A percentile compares a stretch with the other conserved stretches of the same genome.
Evolutionary conservation across 2,113 vertebrate species (phyloP).

Genomic region (Paradoxurus hermaphroditus): DNA sequence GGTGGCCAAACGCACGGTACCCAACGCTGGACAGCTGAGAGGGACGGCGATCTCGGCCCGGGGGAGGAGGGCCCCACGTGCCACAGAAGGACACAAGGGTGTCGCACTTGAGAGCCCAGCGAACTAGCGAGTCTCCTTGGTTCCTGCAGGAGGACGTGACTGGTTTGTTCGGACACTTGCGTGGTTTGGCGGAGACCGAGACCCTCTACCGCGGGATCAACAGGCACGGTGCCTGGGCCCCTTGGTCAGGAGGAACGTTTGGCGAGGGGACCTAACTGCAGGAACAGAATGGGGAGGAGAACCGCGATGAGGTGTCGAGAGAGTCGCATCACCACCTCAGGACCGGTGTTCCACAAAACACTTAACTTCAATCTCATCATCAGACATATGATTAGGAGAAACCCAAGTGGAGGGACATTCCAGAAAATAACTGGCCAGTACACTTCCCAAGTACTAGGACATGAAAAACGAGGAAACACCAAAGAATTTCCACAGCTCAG

Average conservation of each 20-base stretch:
- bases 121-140: neutral
- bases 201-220: neutral
- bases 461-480: neutral
- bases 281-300: neutral
- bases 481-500: neutral
- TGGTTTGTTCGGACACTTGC: neutral
- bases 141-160: neutral
- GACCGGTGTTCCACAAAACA: neutral
- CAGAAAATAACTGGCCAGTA: neutral
- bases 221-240: neutral
- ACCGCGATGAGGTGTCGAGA: neutral
- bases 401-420: neutral
- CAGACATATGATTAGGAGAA: neutral
- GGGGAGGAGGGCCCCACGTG: neutral
- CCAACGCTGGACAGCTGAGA: neutral
- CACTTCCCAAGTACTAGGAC: neutral
- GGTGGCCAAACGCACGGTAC: neutral
- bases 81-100: neutral
- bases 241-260: neutral
- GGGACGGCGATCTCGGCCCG: neutral
- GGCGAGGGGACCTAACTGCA: neutral
- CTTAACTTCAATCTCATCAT: neutral
- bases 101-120: neutral
- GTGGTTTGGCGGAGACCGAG: neutral
- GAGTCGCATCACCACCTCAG: neutral